Percentiles rank a stretch among this genome's conserved stretches.
These are phyloP conservation scores for Dendrocopos noguchii DNA, from an alignment of 2,113 vertebrate genomes.

Conservation along the genomic window DNA sequence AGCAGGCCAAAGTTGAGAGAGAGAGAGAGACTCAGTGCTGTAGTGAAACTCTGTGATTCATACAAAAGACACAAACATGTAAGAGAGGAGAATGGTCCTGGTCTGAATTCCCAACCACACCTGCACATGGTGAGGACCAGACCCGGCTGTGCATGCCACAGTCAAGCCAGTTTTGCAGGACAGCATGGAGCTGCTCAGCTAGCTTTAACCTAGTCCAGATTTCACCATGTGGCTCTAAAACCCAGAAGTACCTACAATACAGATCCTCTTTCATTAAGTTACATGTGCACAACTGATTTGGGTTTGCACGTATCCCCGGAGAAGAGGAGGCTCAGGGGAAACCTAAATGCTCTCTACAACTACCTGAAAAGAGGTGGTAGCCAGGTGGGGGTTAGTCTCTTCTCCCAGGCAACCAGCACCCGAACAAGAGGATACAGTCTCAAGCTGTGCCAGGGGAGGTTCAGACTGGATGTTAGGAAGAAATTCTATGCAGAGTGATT, in stretches of 20 bases:
- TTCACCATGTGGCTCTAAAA: neutral
- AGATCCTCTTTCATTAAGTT: neutral
- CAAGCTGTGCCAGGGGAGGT: no score
- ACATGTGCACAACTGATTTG: neutral
- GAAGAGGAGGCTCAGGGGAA: no score
- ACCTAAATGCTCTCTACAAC: no score
- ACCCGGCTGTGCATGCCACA: fast-evolving
- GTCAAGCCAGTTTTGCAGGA: neutral
- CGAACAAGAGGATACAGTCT: no score
- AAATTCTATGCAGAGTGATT: no score
- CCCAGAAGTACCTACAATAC: neutral
- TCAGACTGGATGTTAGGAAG: no score
- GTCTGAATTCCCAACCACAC: neutral
- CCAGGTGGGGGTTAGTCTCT: no score
- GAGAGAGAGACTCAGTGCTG: fast-evolving
- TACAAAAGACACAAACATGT: neutral
- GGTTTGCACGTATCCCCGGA: neutral
- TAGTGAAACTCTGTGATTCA: neutral
- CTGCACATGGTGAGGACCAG: fast-evolving
- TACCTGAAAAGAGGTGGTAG: no score
- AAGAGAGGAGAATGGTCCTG: neutral
- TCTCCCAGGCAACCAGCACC: no score
- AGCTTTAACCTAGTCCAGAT: neutral
- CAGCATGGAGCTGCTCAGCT: neutral
- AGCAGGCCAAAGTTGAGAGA: neutral